A percentile compares a stretch with the other conserved stretches of the same genome.
These are phyloP conservation scores for Diogma glabrata DNA, from an alignment of 2,888 invertebrate species.

Conservation along the genomic window DNA sequence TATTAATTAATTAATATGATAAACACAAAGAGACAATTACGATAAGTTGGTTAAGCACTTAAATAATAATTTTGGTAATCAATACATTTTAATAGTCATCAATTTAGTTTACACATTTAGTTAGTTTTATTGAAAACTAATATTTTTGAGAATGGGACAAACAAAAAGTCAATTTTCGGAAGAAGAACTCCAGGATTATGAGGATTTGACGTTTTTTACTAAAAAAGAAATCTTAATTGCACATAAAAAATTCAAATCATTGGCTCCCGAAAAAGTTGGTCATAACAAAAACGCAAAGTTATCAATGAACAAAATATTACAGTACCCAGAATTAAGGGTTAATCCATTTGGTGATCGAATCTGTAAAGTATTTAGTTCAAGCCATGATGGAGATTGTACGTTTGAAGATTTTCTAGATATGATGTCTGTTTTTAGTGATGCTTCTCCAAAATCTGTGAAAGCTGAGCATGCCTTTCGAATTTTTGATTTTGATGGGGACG, in stretches of 20 bases:
- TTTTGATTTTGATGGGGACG: slow-evolving; percentile 92
- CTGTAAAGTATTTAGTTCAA: slow-evolving; percentile 82
- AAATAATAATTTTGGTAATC: no score
- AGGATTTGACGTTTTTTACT: slow-evolving; percentile 88
- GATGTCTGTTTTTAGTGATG: slow-evolving; percentile 92
- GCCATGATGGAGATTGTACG: slow-evolving; percentile 80
- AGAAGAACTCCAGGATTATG: slow-evolving; percentile 81
- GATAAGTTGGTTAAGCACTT: no score
- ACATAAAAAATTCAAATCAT: slow-evolving; percentile 77
- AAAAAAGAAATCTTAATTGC: slow-evolving; percentile 88
- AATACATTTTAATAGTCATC: no score
- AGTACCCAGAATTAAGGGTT: slow-evolving; percentile 76
- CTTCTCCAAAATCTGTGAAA: slow-evolving; percentile 83
- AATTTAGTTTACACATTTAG: no score
- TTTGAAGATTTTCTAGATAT: slow-evolving; percentile 95
- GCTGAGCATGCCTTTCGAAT: slow-evolving; percentile 93
- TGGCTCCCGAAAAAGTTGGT: slow-evolving; percentile 82
- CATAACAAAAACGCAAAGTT: slow-evolving; percentile 79
- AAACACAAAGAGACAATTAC: no score
- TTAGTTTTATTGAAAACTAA: no score
- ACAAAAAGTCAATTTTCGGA: slow-evolving; percentile 75
- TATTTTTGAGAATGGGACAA: no score
- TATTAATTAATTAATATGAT: no score
- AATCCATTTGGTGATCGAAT: slow-evolving; percentile 89
- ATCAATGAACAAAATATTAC: slow-evolving; percentile 71